phyloP scores from a whole-genome alignment of 2,888 invertebrate species.

The Frankliniella fusca region DNA sequence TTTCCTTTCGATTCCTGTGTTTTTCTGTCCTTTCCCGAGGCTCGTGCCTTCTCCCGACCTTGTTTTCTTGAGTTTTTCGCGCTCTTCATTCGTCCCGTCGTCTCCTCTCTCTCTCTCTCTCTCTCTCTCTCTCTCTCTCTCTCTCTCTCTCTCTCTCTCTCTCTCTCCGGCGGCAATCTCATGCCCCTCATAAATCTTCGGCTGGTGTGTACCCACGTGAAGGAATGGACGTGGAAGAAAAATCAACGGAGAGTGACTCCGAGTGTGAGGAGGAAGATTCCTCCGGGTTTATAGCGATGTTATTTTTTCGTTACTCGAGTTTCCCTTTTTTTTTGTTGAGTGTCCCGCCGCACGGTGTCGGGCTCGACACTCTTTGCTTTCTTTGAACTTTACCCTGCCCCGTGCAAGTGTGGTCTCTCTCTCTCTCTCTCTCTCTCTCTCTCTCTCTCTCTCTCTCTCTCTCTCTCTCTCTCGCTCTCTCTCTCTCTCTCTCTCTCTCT shows the following conservation, averaged over 20 bases:
- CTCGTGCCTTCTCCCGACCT: neutral
- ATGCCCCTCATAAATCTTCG: too few relatives aligned
- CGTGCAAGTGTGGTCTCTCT: neutral
- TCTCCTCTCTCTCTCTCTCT: neutral
- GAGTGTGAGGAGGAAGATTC: too few relatives aligned
- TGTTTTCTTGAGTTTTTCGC: neutral
- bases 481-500: neutral
- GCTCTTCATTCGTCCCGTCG: neutral
- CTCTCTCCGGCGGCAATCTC: too few relatives aligned
- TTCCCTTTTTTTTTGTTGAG: too few relatives aligned
- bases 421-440: neutral
- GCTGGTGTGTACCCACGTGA: too few relatives aligned
- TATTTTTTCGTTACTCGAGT: too few relatives aligned
- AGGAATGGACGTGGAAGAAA: too few relatives aligned
- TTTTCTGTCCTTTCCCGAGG: neutral
- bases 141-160: neutral
- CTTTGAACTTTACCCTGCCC: too few relatives aligned
- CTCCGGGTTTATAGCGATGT: too few relatives aligned
- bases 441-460: neutral
- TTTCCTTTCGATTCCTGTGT: neutral
- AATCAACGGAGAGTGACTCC: too few relatives aligned
- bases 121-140: neutral
- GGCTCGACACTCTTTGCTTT: too few relatives aligned
- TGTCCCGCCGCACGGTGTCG: too few relatives aligned
- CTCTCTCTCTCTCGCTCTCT: neutral